These are phyloP conservation scores for Oikopleura albicans DNA, from an alignment of 23 tunicate species.

Conservation along the genomic window DNA sequence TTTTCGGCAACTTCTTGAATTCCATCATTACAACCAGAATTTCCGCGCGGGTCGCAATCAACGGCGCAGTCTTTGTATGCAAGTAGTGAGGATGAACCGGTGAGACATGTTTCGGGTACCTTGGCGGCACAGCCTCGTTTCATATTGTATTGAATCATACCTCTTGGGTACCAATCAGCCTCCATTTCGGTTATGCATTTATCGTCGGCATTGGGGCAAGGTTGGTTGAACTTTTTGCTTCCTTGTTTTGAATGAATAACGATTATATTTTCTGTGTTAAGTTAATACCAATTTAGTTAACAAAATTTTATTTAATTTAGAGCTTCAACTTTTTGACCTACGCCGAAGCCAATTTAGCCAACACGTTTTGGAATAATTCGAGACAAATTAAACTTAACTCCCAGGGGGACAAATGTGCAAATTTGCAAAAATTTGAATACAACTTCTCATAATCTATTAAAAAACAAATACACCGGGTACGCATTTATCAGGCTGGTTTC, in stretches of 20 bases:
- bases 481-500: too few relatives aligned
- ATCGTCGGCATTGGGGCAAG: neutral
- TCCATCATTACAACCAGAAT: neutral
- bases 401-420: neutral
- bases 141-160: neutral
- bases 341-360: too few relatives aligned
- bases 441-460: neutral
- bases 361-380: too few relatives aligned
- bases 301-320: too few relatives aligned
- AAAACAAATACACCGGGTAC: too few relatives aligned
- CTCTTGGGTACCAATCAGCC: neutral
- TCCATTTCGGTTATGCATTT: neutral
- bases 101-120: neutral
- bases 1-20: neutral
- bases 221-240: neutral
- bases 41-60: neutral
- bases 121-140: neutral
- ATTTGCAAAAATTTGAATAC: neutral
- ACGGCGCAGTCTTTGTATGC: neutral
- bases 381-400: too few relatives aligned
- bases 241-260: too few relatives aligned
- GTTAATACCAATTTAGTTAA: too few relatives aligned
- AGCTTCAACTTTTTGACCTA: too few relatives aligned
- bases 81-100: neutral
- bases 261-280: too few relatives aligned